These are phyloP conservation scores for Pitangus sulphuratus DNA, from an alignment of 2,797 vertebrate species.

Conservation along the genomic window DNA sequence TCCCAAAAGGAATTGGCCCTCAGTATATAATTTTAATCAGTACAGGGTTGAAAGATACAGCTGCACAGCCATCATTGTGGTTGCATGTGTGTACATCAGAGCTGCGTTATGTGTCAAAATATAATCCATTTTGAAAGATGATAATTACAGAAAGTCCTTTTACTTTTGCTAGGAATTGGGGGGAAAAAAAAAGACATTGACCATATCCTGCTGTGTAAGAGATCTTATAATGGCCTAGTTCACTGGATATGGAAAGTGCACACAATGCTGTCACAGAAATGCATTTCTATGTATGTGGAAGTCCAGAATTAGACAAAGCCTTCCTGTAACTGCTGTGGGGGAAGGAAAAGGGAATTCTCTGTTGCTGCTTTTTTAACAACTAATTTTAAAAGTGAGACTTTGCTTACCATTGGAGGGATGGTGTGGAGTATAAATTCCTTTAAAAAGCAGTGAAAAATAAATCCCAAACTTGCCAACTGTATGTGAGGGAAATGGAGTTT, in stretches of 20 bases:
- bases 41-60: neutral
- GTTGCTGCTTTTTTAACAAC: neutral
- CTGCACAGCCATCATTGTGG: neutral
- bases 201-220: neutral
- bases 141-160: neutral
- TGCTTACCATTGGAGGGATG: neutral
- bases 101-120: neutral
- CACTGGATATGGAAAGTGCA: neutral
- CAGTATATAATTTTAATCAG: neutral
- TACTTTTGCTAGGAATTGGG: neutral
- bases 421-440: neutral
- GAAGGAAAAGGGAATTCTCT: conserved; percentile 10
- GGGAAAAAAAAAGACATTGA: neutral
- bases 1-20: neutral
- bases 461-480: neutral
- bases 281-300: neutral
- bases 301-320: conserved; percentile 44
- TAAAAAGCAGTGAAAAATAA: neutral
- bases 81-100: neutral
- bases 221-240: neutral
- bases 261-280: conserved; percentile 23
- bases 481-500: neutral
- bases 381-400: neutral
- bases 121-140: neutral
- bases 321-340: conserved; percentile 29